A percentile compares a stretch with the other conserved stretches of the same genome.
Evolutionary conservation across 2,797 vertebrate genomes (phyloP).

Genomic region (Myiotriccus ornatus): DNA sequence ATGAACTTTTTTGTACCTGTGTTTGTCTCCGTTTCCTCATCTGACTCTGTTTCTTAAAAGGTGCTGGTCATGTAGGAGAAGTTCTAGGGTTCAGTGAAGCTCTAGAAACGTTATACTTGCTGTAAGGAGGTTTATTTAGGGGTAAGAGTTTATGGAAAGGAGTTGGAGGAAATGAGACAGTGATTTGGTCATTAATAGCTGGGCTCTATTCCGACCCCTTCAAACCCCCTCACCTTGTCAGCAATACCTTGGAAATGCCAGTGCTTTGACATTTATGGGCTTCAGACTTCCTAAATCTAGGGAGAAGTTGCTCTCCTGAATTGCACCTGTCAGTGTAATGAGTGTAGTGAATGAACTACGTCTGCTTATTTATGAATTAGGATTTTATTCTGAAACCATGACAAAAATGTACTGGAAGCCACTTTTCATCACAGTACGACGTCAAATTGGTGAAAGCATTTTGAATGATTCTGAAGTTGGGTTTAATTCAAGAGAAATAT

Average conservation of each 20-base stretch:
- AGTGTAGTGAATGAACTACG: accelerated
- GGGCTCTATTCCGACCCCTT: background rate
- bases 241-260: background rate
- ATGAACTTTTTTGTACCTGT: background rate
- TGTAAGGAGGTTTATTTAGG: background rate
- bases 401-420: background rate
- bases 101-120: background rate
- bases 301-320: background rate
- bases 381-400: background rate
- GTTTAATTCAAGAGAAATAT: background rate
- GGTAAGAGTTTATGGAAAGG: background rate
- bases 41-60: background rate
- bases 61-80: background rate
- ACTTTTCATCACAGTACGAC: background rate
- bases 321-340: background rate
- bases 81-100: background rate
- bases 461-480: background rate
- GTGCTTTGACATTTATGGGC: background rate
- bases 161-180: background rate
- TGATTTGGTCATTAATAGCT: background rate
- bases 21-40: background rate
- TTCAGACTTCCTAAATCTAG: background rate
- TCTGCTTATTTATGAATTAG: background rate
- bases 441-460: background rate
- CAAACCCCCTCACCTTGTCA: background rate